Evolutionary conservation across 1,140 invertebrate genomes (phyloP), one percentile per base, ranked within the genome.

Genomic region (Rhopalosiphum maidis): DNA sequence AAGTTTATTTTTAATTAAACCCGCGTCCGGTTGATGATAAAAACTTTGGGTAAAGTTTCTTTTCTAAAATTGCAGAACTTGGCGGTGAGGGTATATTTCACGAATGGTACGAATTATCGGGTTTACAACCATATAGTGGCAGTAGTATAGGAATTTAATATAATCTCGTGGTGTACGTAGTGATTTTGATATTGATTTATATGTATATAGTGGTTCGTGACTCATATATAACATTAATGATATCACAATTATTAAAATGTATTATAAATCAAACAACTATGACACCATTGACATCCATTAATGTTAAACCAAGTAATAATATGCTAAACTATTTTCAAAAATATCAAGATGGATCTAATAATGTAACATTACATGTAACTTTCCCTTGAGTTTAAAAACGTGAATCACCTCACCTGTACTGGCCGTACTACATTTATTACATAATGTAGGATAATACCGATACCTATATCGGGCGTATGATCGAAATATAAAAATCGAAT

Each of bases 1-100:
- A 90, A 90, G 89, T 93, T 93, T 86, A 83, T 93, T 93, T 93
- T 93, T 93, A 93, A 93, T 93, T 93, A 86, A 86, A 21, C 48
- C 2, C 68, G 48, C 82, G 48, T 93, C 91, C 91, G 91, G 91
- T 86, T 55, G 15, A 55, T 7, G 91, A 93, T 93, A 93, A 93
- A 93, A 93, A 93, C 77, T 93, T 55, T 15, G 46, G 37, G 35
- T 23, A 41, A 93, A 93, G 82, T 85, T 86, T 93, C 48, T 83
- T 85, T 90, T 90, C 30, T 37, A 21, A 90, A 68, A 43, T 90
- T n/a, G n/a, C 55, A 68, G 25, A 60, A 68, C 37, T 90, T 54
- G 51, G 22, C 0, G n/a, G 23, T 9, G 35, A 68, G 60, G n/a
- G 60, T 18, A 77, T n/a, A 77, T 77, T 77, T 4, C 11, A 77